Evolutionary conservation across 2,888 invertebrate species (phyloP), one percentile per base, ranked within the genome.

Genomic region (Philhelius pedissequus): DNA sequence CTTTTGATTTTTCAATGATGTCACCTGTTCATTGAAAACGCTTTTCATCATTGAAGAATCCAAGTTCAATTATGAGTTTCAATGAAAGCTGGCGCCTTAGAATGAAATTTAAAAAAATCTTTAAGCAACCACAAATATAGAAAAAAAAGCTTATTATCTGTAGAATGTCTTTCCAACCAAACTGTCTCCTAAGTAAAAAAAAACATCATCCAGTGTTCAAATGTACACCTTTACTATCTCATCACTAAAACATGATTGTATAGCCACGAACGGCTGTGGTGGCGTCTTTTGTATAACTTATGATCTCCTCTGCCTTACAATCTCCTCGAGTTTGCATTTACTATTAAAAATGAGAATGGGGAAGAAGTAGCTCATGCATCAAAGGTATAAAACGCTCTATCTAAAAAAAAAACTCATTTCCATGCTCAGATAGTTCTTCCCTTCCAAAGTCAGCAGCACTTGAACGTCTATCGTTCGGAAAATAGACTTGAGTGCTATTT

Each of bases 391-490:
- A 62, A 60, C 45, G 18, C 40, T 69, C 52, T 60, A 58, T 27
- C 20, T 35, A 32, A 15, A 62, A 32, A 15, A 62, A 64, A 48
- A 50, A 50, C 66, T 58, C n/a, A n/a, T 35, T 38, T 35, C 56
- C 58, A 43, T 52, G 40, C 45, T 60, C 45, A 22, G 38, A 56
- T 35, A 66, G 62, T 35, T 62, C 35, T 68, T 69, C 48, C 25
- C 20, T 45, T 68, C 75, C 68, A 69, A 32, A 68, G 32, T 50
- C 22, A 60, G 30, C 50, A 45, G 62, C 60, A 73, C 73, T 79
- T 73, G 73, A 73, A 40, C 68, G 68, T 79, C 68, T 74, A 60
- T 79, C 66, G 50, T 66, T 73, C 50, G 60, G 66, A 79, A 79
- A 74, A 74, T 52, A 60, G 62, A 74, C 45, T 79, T 68, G 52